Evolutionary conservation across 2,113 vertebrate genomes (phyloP).

Genomic region (Fulica atra): DNA sequence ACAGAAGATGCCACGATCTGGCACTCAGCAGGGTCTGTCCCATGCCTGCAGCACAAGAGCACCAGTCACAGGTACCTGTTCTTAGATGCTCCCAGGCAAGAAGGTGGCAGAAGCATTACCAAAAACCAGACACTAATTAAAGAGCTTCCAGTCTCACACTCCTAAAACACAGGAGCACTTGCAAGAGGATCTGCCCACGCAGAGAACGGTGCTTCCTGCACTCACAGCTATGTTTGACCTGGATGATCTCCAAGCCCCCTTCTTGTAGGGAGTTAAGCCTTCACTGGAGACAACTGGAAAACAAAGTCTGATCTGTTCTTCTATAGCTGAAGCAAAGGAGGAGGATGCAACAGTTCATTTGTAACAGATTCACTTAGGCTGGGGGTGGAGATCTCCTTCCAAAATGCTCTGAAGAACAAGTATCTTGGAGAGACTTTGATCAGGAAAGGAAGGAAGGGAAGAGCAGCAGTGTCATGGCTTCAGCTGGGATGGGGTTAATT

Average conservation of each 20-base stretch:
- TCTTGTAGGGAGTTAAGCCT: not conserved
- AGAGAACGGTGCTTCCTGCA: not conserved
- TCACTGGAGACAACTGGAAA: not conserved
- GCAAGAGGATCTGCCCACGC: not conserved
- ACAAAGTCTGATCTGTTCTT: not conserved
- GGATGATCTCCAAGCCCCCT: not conserved
- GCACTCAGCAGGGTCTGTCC: not conserved
- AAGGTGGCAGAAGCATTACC: not conserved
- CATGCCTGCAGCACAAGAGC: not conserved
- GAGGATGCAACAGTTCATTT: not conserved
- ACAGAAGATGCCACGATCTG: not conserved
- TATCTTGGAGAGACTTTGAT: not conserved
- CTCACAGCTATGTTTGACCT: not conserved
- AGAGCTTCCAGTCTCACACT: not conserved
- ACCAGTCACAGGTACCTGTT: not conserved
- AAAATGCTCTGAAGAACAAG: not conserved
- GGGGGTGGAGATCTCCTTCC: not conserved
- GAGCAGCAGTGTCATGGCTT: not conserved
- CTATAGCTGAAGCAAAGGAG: not conserved
- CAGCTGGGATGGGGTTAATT: too few species aligned
- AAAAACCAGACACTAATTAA: not conserved
- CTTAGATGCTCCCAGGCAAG: not conserved
- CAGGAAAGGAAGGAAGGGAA: not conserved
- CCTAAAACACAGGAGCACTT: not conserved
- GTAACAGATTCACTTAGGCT: fast-evolving